These are phyloP conservation scores for Coptodon bakossiorum DNA, from an alignment of 2,113 vertebrate genomes.

Conservation along the genomic window DNA sequence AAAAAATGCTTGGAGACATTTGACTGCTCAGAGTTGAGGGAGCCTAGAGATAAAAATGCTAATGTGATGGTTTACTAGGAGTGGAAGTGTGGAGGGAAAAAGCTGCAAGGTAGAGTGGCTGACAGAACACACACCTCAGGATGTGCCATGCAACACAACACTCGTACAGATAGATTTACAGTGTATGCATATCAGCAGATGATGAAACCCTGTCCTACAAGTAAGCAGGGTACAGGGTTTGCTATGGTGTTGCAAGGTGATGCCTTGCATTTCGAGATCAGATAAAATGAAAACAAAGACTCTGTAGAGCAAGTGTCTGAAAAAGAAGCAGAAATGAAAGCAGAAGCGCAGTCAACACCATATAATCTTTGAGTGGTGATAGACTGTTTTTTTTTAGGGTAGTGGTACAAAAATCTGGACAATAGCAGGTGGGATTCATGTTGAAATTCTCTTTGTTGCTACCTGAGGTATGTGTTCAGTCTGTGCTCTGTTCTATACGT, in stretches of 20 bases:
- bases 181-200: constrained; percentile 18
- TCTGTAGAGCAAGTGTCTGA: neutral
- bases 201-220: constrained; percentile 22
- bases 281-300: constrained; percentile 10
- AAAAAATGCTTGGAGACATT: constrained; percentile 42
- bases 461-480: constrained; percentile 80
- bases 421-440: neutral
- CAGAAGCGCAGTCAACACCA: neutral
- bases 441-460: neutral
- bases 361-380: neutral
- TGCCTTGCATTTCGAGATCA: constrained; percentile 9
- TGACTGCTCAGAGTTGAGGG: constrained; percentile 76
- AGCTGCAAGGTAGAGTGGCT: constrained; percentile 58
- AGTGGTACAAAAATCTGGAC: neutral
- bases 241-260: neutral
- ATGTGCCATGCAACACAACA: constrained; percentile 14
- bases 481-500: constrained; percentile 72
- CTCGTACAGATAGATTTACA: neutral
- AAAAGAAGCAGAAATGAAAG: neutral
- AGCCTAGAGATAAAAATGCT: constrained; percentile 71
- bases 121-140: constrained; percentile 78
- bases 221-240: neutral
- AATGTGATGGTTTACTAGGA: constrained; percentile 45
- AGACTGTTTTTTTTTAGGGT: neutral
- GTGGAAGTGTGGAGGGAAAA: neutral